Evolutionary conservation across 2,113 vertebrate species (phyloP).

Genomic region (Gracilinanus agilis): DNA sequence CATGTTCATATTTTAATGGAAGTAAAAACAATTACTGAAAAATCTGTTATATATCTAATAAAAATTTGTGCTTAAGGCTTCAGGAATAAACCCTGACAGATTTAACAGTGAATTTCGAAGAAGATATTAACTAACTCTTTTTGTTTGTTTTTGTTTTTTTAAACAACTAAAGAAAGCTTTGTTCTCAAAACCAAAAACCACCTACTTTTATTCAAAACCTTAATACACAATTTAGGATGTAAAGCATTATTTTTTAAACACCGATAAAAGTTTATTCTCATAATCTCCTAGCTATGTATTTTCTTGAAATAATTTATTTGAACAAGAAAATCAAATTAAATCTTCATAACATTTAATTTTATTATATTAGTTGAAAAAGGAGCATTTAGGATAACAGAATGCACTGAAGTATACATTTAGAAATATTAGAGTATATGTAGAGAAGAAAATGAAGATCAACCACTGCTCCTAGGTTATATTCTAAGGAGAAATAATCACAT

Average conservation of each 20-base stretch:
- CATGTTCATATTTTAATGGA: neutral
- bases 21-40: neutral
- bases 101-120: neutral
- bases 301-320: neutral
- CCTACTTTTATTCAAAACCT: constrained; percentile 4
- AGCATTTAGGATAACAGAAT: neutral
- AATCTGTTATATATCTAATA: neutral
- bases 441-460: neutral
- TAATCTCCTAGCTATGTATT: neutral
- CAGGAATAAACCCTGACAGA: neutral
- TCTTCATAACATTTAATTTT: neutral
- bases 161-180: neutral
- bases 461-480: neutral
- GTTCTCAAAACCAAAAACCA: neutral
- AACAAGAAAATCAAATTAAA: constrained; percentile 19
- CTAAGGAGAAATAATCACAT: neutral
- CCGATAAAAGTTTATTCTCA: neutral
- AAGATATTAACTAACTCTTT: neutral
- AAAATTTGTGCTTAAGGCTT: neutral
- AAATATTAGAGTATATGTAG: neutral
- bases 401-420: neutral
- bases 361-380: neutral
- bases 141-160: no score
- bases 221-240: neutral
- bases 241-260: neutral